Base-by-base conservation (phyloP, 1,140 invertebrate genomes). In the Samia ricini region DNA sequence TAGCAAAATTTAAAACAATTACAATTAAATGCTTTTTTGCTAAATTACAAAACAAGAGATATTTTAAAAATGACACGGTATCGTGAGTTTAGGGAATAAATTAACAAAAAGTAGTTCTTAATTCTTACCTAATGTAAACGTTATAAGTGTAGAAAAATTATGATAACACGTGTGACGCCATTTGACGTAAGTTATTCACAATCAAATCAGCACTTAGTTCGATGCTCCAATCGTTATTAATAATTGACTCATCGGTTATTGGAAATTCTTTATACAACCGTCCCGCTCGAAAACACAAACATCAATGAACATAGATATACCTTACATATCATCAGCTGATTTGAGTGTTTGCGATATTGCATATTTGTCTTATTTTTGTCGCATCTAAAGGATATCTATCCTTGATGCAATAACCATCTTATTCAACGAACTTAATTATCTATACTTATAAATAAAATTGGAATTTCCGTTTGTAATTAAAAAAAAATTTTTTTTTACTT, bases 231-330 rank as follows among this genome's bases (percentile, higher is more conserved):
- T 12, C 2, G 20, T 29, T 10, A 51, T 57, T 23, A 22, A n/a
- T n/a, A n/a, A 61, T 48, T 68, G 63, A 69, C 56, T 69, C 69
- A 69, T 66, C 63, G 19, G 58, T 20, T 55, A 49, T 58, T 60
- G 20, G 10, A 36, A 29, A 33, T 50, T 26, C 56, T 54, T 22
- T 18, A 74, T 65, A 70, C 79, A 71, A 72, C 73, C 74, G 76
- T 63, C 50, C 70, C 56, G 54, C 33, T 29, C 64, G 67, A 67
- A 60, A 70, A 54, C 70, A 69, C 69, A 69, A 70, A 72, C 72
- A 69, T 82, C 78, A 84, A 81, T 84, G 81, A 75, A 63, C 61
- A 77, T 76, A 74, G 75, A 72, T 69, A 72, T 56, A n/a, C n/a
- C n/a, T n/a, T 24, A 51, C 72, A 72, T 72, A 58, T 72, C 67